Percentiles rank a stretch among this genome's conserved stretches.
phyloP scores from a whole-genome alignment of 2,888 invertebrate species.

The Trachelus tabidus region DNA sequence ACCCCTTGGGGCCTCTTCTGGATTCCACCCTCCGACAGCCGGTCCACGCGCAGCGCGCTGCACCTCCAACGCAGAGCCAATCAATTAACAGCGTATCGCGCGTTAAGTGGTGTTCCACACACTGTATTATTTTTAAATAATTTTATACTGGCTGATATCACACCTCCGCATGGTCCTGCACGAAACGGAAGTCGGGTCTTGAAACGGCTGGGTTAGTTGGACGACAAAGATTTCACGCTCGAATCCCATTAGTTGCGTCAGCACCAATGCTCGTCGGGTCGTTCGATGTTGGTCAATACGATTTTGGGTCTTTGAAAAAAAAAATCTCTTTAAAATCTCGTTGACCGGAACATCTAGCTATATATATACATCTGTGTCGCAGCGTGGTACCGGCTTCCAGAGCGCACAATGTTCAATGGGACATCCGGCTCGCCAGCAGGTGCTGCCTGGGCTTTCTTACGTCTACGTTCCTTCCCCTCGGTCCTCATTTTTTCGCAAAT shows the following conservation, averaged over 20 bases:
- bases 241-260: conserved; percentile 28
- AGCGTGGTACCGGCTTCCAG: conserved; percentile 48
- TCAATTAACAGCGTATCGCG: conserved; percentile 47
- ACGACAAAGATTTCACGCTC: conserved; percentile 48
- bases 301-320: not conserved
- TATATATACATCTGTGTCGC: conserved; percentile 12
- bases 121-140: not conserved
- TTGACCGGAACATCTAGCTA: conserved; percentile 30
- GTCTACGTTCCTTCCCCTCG: not conserved
- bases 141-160: not conserved
- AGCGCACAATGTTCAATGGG: conserved; percentile 50
- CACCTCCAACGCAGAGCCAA: conserved; percentile 44
- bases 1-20: conserved; percentile 20
- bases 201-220: conserved; percentile 36
- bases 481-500: conserved; percentile 23
- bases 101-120: conserved; percentile 19
- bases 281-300: not conserved
- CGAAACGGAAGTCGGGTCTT: not conserved
- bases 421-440: conserved; percentile 47
- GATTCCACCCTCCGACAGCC: conserved; percentile 48
- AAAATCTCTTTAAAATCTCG: conserved; percentile 52
- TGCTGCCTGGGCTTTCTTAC: conserved; percentile 10
- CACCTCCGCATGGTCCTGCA: not conserved
- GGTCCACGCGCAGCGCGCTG: conserved; percentile 50
- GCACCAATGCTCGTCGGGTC: not conserved